Evolutionary conservation across 2,797 vertebrate species (phyloP).

Genomic region (Myotis daubentonii): DNA sequence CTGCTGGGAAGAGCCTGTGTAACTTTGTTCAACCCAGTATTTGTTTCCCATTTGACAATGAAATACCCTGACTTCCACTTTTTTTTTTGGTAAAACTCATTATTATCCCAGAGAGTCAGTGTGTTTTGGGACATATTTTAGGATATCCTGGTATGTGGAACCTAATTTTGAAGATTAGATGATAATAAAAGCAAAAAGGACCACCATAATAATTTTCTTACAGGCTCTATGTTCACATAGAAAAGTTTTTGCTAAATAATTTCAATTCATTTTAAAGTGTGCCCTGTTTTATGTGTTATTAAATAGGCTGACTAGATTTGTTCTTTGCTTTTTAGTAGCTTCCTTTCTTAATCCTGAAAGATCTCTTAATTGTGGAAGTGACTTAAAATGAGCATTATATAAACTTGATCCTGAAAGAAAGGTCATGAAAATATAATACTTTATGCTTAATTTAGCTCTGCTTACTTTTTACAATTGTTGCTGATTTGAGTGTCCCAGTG

Average conservation of each 20-base stretch:
- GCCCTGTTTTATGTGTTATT: neutral
- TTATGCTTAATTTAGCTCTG: neutral
- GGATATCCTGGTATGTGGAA: neutral
- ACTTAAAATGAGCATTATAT: constrained; percentile 17
- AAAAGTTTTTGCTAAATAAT: neutral
- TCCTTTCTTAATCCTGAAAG: neutral
- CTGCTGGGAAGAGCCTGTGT: neutral
- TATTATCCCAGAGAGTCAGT: neutral
- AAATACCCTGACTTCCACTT: neutral
- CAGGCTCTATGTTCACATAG: neutral
- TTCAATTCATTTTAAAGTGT: constrained; percentile 27
- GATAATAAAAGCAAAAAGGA: neutral
- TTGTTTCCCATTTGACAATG: neutral
- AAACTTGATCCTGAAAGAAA: constrained; percentile 12
- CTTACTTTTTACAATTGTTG: neutral
- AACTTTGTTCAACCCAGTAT: neutral
- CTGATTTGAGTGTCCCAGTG: neutral
- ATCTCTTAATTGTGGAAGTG: constrained; percentile 48
- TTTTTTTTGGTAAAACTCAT: neutral
- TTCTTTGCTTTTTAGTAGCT: constrained; percentile 35
- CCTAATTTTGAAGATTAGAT: constrained; percentile 22
- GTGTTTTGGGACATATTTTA: neutral
- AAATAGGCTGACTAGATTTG: neutral
- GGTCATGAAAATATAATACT: neutral
- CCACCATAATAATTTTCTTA: neutral